Conservation (phyloP, 2,797 vertebrate species). For the Rhabdophis nuchalis region DNA sequence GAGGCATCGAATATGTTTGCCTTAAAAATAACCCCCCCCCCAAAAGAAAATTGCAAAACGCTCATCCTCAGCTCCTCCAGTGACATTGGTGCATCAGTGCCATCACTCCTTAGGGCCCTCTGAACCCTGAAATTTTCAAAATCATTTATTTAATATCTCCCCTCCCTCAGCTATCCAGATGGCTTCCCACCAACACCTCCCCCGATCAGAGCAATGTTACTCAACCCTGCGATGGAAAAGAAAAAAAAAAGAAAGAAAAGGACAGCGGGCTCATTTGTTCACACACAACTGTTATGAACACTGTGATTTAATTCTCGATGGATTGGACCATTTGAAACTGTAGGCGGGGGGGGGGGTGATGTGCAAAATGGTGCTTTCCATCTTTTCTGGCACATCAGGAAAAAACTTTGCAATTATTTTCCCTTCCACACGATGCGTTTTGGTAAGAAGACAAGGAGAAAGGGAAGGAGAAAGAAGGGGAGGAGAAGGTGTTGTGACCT, state of each 20-base stretch:
- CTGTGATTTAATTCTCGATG: neutral
- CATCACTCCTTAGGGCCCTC: neutral
- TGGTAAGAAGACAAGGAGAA: neutral
- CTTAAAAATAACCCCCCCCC: neutral
- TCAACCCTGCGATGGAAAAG: neutral
- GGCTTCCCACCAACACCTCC: neutral
- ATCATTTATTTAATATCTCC: neutral
- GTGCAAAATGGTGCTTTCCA: neutral
- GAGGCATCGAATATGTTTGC: neutral
- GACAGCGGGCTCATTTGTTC: neutral
- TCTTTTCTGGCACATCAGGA: neutral
- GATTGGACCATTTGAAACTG: neutral
- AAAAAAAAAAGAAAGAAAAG: neutral
- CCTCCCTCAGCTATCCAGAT: neutral
- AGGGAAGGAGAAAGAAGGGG: neutral
- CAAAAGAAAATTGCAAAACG: neutral
- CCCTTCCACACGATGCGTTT: too few relatives aligned
- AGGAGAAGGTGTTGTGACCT: too few relatives aligned
- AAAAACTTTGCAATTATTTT: neutral
- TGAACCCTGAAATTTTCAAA: neutral
- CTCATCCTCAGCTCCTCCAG: neutral
- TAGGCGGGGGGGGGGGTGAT: neutral
- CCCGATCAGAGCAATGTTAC: neutral
- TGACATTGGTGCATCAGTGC: neutral
- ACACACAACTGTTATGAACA: neutral